Evolutionary conservation across 2,113 vertebrate species (phyloP).

Genomic region (Arothron firmamentum): DNA sequence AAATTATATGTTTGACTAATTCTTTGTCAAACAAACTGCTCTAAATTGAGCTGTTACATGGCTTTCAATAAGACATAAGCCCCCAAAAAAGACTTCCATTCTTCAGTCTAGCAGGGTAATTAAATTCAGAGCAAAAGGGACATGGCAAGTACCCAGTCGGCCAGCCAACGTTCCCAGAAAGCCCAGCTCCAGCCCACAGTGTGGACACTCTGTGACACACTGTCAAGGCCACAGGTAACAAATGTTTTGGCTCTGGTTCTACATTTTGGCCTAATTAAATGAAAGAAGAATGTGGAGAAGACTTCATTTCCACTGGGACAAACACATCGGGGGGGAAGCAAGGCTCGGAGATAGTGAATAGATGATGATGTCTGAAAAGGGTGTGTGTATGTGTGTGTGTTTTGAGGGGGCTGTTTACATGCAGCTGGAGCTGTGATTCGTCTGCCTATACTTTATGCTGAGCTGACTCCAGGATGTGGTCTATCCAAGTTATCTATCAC

Average conservation of each 20-base stretch:
- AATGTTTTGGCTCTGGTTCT: slow-evolving; percentile 56
- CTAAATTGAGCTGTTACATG: slow-evolving; percentile 19
- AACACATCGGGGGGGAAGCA: slow-evolving; percentile 49
- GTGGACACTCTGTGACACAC: slow-evolving; percentile 47
- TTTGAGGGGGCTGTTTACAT: slow-evolving; percentile 37
- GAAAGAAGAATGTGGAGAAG: slow-evolving; percentile 63
- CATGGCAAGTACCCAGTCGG: slow-evolving; percentile 29
- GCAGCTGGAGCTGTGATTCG: slow-evolving; percentile 61
- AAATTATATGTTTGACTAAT: too few species aligned
- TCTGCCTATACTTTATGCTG: slow-evolving; percentile 61
- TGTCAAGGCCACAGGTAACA: slow-evolving; percentile 68
- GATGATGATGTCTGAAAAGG: slow-evolving; percentile 52
- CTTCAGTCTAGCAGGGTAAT: slow-evolving; percentile 45
- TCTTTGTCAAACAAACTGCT: slow-evolving; percentile 3
- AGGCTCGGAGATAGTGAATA: slow-evolving; percentile 40
- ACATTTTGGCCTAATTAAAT: slow-evolving; percentile 67
- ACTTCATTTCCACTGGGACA: slow-evolving; percentile 62
- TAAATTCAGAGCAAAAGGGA: slow-evolving; percentile 53
- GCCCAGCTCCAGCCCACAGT: slow-evolving; percentile 50
- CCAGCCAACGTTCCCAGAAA: slow-evolving; percentile 43
- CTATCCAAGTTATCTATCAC: slow-evolving; percentile 55
- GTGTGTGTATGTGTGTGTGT: too few species aligned
- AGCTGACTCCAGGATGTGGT: slow-evolving; percentile 50
- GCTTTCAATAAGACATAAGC: slow-evolving; percentile 17
- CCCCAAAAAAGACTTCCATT: slow-evolving; percentile 38